Base-by-base conservation (phyloP, 92 coral and sea anemone genomes). In the Nematostella vectensis region DNA sequence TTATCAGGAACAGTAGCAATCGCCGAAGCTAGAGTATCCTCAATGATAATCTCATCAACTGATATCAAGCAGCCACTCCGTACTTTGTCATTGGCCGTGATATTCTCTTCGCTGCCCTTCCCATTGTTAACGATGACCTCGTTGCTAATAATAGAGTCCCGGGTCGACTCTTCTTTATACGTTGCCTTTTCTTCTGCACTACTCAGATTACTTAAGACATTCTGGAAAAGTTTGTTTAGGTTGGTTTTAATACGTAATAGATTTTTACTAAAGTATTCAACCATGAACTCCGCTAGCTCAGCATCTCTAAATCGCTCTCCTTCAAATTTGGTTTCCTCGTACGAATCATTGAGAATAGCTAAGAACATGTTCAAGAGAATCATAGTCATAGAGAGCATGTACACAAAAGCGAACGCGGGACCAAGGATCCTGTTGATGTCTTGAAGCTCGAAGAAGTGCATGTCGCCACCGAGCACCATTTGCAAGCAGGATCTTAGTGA, bases 361-460 rank as follows among this genome's bases (percentile, higher is more conserved):
- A 85, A 79, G 57, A 85, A 85, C 80, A 85, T 85, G 52, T 85
- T 85, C 22, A 81, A 28, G 30, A 85, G 72, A 26, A 85, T 54
- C 95, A 85, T 75, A 42, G 64, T 63, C 95, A 81, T 81, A 25
- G 71, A 65, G 11, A 64, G 29, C 70, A 81, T 70, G 45, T 70
- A 85, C 3, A 71, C 65, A 28, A 81, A 85, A 2, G 79, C 62
- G 49, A 81, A 85, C 2, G 49, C 19, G 2, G 95, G 88, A 0
- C 84, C 75, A 20, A 85, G 51, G 38, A 50, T 42, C 24, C 71
- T 65, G 39, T 83, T 82, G 0, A 58, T 55, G 4, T 67, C 28
- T 57, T 58, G 63, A 16, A 85, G 43, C 37, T 85, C 81, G 8
- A 74, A 62, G 56, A 85, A 81, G 31, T 72, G 71, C 88, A 85